Conservation (phyloP, 2,888 invertebrate species). For the Mellilla xanthometata region DNA sequence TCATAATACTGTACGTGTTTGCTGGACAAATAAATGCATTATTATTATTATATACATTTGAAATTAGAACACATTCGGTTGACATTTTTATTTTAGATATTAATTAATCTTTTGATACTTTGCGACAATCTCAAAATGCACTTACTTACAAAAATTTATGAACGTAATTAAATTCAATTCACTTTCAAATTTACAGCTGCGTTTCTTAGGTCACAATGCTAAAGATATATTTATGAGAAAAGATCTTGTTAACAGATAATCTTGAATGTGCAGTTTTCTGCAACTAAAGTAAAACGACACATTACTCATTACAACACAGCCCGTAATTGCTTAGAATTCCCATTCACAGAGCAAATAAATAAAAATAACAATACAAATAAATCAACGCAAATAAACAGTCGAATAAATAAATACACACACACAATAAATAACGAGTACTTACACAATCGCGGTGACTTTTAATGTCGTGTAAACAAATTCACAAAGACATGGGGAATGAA, state of each 20-base stretch:
- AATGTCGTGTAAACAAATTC: slow-evolving; percentile 39
- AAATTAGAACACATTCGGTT: too few species aligned
- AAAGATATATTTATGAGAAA: background rate
- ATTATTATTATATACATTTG: too few species aligned
- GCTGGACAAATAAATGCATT: too few species aligned
- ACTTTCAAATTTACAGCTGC: too few species aligned
- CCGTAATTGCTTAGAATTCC: slow-evolving; percentile 5
- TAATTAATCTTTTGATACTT: too few species aligned
- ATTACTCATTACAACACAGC: slow-evolving; percentile 10
- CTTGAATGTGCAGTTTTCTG: background rate
- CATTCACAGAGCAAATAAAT: slow-evolving; percentile 11
- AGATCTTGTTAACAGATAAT: background rate
- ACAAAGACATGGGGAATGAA: slow-evolving; percentile 52
- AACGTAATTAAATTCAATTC: too few species aligned
- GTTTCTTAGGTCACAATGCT: too few species aligned
- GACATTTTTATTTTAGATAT: too few species aligned
- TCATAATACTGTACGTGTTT: too few species aligned
- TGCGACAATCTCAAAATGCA: too few species aligned
- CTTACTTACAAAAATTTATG: too few species aligned
- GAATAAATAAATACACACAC: slow-evolving; percentile 22
- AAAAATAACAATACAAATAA: slow-evolving; percentile 17
- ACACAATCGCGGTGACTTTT: slow-evolving; percentile 20
- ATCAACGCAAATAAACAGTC: slow-evolving; percentile 22
- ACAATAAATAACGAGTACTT: slow-evolving; percentile 21
- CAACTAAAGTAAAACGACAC: background rate